Percentiles rank a stretch among this genome's conserved stretches.
These are phyloP conservation scores for Acanthopagrus latus DNA, from an alignment of 2,797 vertebrate species.

Conservation along the genomic window DNA sequence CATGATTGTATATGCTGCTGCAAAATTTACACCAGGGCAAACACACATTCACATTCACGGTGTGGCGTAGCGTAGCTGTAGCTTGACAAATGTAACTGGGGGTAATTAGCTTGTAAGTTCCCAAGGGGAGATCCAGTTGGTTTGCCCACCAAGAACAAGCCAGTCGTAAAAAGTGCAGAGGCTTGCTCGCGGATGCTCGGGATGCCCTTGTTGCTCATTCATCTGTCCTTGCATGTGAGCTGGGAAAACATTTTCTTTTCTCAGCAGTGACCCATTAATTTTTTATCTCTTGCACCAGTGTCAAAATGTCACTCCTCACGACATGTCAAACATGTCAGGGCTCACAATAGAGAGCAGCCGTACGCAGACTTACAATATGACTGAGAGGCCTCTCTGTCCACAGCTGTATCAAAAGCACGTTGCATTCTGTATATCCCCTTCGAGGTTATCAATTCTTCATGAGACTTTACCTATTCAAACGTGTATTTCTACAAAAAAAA, in stretches of 20 bases:
- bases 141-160: conserved; percentile 35
- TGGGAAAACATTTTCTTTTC: conserved; percentile 29
- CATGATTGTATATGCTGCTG: not conserved
- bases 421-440: not conserved
- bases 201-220: conserved; percentile 31
- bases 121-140: conserved; percentile 17
- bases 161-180: conserved; percentile 39
- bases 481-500: not conserved
- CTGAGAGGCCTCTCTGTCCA: conserved; percentile 1
- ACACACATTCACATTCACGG: not conserved
- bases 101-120: conserved; percentile 42
- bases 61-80: not conserved
- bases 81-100: conserved; percentile 29
- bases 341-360: conserved; percentile 11
- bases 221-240: conserved; percentile 27
- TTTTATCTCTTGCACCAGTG: conserved; percentile 25
- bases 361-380: not conserved
- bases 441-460: too few species aligned
- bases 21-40: not conserved
- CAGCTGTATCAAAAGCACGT: not conserved
- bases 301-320: conserved; percentile 8
- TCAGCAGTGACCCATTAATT: conserved; percentile 43
- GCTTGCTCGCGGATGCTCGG: conserved; percentile 19
- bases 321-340: conserved; percentile 30
- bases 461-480: too few species aligned